Evolutionary conservation across 1,140 invertebrate species (phyloP).

Genomic region (Solenopsis invicta): DNA sequence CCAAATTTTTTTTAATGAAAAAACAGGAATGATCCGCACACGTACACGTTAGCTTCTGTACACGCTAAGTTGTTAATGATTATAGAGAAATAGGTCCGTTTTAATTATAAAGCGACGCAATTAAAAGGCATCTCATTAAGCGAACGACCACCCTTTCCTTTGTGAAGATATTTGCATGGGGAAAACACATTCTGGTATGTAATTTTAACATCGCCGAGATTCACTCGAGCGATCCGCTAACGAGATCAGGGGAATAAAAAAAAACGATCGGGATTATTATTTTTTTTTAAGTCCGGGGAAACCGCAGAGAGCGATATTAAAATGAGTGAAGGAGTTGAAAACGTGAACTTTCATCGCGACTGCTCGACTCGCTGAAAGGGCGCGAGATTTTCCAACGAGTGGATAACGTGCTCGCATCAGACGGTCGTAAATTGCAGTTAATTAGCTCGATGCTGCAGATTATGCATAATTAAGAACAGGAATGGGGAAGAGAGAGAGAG

Average conservation of each 20-base stretch:
- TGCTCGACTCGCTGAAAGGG: conserved; percentile 3
- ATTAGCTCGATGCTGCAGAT: conserved; percentile 75
- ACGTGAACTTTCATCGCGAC: background rate
- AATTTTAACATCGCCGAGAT: conserved; percentile 72
- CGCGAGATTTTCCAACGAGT: conserved; percentile 21
- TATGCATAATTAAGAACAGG: conserved; percentile 65
- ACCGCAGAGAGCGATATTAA: conserved; percentile 26
- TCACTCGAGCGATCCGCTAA: conserved; percentile 24
- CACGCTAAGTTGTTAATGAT: background rate
- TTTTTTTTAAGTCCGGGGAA: conserved; percentile 48
- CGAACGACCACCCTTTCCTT: background rate
- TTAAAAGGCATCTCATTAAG: conserved; percentile 22
- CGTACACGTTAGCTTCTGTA: background rate
- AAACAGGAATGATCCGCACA: background rate
- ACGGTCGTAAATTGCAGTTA: conserved; percentile 74
- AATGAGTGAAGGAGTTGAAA: background rate
- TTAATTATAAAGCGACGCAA: conserved; percentile 27
- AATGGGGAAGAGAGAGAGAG: background rate
- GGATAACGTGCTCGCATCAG: conserved; percentile 20
- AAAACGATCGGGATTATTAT: conserved; percentile 57
- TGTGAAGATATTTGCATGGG: background rate
- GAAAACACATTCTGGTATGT: conserved; percentile 7
- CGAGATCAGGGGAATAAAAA: conserved; percentile 51
- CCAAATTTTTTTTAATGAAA: conserved; percentile 7
- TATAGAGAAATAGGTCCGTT: background rate